Evolutionary conservation across 2,797 vertebrate species (phyloP).

Genomic region (Pseudocheirus occidentalis): DNA sequence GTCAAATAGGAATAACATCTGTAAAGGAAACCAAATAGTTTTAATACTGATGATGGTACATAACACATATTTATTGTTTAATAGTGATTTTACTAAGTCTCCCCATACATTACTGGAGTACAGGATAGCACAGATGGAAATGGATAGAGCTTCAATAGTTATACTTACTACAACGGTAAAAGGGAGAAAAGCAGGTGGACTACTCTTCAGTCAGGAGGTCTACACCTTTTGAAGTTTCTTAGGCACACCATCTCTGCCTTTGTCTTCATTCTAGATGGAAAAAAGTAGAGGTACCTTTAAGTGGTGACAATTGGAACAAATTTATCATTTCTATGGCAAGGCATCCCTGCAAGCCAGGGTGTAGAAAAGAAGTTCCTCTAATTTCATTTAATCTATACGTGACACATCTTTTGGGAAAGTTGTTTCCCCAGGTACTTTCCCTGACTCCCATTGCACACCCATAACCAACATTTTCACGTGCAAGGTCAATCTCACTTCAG

Average conservation of each 20-base stretch:
- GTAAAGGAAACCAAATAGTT: background rate
- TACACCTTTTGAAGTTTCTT: slow-evolving; percentile 88
- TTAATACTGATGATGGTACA: background rate
- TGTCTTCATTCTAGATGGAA: slow-evolving; percentile 85
- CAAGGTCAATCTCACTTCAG: background rate
- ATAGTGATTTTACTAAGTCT: background rate
- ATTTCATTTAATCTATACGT: slow-evolving; percentile 12
- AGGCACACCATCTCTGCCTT: slow-evolving; percentile 88
- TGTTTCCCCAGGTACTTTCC: background rate
- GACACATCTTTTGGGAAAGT: background rate
- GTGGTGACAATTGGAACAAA: slow-evolving; percentile 42
- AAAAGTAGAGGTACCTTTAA: slow-evolving; percentile 73
- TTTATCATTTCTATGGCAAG: slow-evolving; percentile 1
- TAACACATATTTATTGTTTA: slow-evolving; percentile 35
- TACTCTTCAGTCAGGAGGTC: slow-evolving; percentile 87
- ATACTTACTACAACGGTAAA: slow-evolving; percentile 84
- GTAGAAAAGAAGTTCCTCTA: background rate
- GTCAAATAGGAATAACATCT: background rate
- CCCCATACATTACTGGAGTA: background rate
- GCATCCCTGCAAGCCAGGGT: background rate
- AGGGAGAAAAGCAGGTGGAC: slow-evolving; percentile 64
- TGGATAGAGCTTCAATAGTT: slow-evolving; percentile 32
- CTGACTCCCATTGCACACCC: slow-evolving; percentile 20
- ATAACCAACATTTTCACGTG: slow-evolving; percentile 9
- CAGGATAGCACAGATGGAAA: background rate